Evolutionary conservation across 2,113 vertebrate species (phyloP), one percentile per base, ranked within the genome.

Genomic region (Rhinichthys klamathensis): DNA sequence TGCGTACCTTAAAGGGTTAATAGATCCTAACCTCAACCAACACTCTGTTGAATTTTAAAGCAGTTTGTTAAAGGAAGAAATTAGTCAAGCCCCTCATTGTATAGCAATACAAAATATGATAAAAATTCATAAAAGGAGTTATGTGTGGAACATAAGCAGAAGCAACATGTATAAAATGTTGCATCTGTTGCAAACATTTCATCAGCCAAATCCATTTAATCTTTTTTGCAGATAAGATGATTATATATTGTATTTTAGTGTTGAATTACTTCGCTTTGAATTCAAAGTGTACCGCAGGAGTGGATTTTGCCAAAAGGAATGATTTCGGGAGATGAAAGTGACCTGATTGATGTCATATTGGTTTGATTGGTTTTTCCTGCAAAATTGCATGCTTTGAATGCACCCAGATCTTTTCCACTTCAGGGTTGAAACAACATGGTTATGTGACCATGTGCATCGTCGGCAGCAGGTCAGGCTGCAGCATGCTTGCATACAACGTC

Each of bases 321-420:
- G 35, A 69, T 85, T 80, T 61, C 18, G 18, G 16, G 61, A 81
- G 60, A 67, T 67, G 63, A 72, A 85, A 80, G 69, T 72, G 16
- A 82, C n/a, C 78, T 58, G 49, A 85, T 72, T 38, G 58, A 70
- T 44, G 72, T 88, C 72, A 41, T 78, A 56, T 82, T 69, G 51
- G 61, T 81, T 82, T 77, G 72, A 82, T 82, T 67, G 54, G 32
- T 60, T 85, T 41, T 49, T 23, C 38, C 58, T 46, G 70, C 65
- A 82, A 73, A 72, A 51, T 30, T 18, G n/a, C 10, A 63, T 79
- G 78, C 54, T 70, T 30, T 73, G 27, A 85, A 82, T 81, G 78
- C 60, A 18, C 25, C 15, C 44, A 30, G 18, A 44, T 51, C 27
- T 82, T 82, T 67, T 69, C 16, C 27, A 12, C 16, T 18, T 63